Base-by-base conservation (phyloP, 1,140 invertebrate species). In the Plutomurus gul region DNA sequence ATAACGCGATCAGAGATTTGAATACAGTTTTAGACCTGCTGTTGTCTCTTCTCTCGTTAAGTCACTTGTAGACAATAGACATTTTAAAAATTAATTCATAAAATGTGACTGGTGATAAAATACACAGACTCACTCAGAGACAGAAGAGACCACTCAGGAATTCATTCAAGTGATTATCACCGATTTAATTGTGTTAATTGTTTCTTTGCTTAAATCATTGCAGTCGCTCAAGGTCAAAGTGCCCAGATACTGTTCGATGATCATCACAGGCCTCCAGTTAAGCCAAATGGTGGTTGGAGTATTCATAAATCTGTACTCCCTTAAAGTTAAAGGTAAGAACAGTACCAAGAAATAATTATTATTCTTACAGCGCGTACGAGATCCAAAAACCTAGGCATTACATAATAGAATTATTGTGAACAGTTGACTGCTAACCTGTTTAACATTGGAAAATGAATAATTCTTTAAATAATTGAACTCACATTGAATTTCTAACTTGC, bases 201-300 rank as follows among this genome's bases (percentile, higher is more conserved):
- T 43, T n/a, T 75, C 40, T 43, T 76, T 65, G 51, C 56, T 76
- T 76, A 43, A 33, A 60, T 76, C n/a, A n/a, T n/a, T 37, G 36
- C 76, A 83, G 80, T 77, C 80, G 10, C 51, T 82, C 71, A 73
- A 76, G 65, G 76, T 82, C 22, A 75, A 79, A 72, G 49, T 83
- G 36, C 82, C 82, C 25, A 65, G 80, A 49, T 75, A 78, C 16
- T 75, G 76, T 37, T 92, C 95, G 40, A 97, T 99, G 93, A 87
- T 93, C 75, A 98, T 99, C 84, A 99, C 97, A 7, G 89, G 91
- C 11, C 89, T 97, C 40, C 98, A 99, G 86, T 89, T 99, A 7
- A 88, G 91, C 2, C 98, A 99, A 88, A 99, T 99, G 98, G 90
- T 98, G n/a, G 83, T 88, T 46, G 88, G 88, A 0, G 77, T 78